Conservation (phyloP, 2,888 invertebrate species). For the Balanococcus diminutus region DNA sequence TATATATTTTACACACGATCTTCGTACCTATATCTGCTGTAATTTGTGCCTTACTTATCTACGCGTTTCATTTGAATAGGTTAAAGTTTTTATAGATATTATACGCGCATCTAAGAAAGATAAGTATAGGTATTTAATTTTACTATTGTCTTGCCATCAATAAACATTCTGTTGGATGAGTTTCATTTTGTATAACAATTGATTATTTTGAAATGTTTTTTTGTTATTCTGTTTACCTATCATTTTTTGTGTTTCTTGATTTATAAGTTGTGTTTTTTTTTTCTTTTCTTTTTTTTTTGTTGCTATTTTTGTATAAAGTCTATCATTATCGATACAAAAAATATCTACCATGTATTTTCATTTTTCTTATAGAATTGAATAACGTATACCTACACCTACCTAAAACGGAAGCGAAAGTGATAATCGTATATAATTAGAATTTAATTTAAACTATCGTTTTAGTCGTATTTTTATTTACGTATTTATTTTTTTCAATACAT, state of each 20-base stretch:
- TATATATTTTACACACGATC: background rate
- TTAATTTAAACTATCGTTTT: background rate
- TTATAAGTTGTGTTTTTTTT: too few species aligned
- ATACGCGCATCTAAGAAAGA: background rate
- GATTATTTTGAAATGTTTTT: background rate
- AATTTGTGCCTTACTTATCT: background rate
- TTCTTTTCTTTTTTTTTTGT: too few species aligned
- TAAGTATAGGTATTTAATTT: background rate
- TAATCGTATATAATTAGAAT: conserved; percentile 20
- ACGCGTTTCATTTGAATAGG: background rate
- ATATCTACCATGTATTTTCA: too few species aligned
- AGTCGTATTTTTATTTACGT: background rate
- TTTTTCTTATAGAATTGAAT: conserved; percentile 14
- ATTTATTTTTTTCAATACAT: background rate
- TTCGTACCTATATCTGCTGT: background rate
- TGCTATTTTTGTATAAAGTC: background rate
- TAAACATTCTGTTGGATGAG: background rate
- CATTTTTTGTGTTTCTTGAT: conserved; percentile 26
- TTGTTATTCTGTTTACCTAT: conserved; percentile 27
- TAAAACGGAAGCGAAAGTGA: conserved; percentile 30
- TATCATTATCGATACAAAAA: background rate
- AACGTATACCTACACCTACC: background rate
- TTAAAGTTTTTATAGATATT: background rate
- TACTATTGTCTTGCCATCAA: background rate
- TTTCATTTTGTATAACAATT: background rate